Evolutionary conservation across 2,888 invertebrate species (phyloP).

Genomic region (Ectemnius cavifrons): DNA sequence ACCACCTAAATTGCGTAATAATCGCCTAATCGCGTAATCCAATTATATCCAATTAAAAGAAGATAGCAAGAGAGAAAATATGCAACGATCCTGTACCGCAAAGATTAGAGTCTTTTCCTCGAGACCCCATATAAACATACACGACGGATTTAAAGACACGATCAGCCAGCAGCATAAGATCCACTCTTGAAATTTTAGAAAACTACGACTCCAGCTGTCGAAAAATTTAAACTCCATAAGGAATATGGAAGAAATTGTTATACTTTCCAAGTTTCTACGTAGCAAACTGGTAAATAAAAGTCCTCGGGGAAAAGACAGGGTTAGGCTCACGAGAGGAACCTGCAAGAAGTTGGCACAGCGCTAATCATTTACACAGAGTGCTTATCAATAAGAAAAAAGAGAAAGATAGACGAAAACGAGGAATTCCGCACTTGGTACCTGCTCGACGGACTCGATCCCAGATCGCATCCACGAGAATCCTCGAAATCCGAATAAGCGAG

Average conservation of each 20-base stretch:
- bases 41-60: conserved; percentile 50
- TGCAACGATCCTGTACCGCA: conserved; percentile 40
- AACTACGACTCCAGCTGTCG: too few species aligned
- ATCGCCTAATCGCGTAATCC: conserved; percentile 16
- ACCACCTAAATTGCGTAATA: conserved; percentile 13
- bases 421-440: conserved; percentile 10
- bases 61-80: conserved; percentile 48
- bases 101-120: conserved; percentile 21
- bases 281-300: too few species aligned
- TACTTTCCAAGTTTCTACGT: too few species aligned
- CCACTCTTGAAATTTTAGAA: too few species aligned
- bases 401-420: conserved; percentile 26
- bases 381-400: conserved; percentile 19
- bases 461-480: conserved; percentile 16
- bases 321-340: conserved; percentile 17
- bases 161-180: too few species aligned
- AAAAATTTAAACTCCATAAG: too few species aligned
- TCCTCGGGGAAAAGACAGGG: conserved; percentile 22
- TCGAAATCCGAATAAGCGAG: conserved; percentile 21
- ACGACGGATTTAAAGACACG: too few species aligned
- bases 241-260: too few species aligned
- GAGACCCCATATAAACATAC: conserved; percentile 7
- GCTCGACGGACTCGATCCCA: conserved; percentile 16
- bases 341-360: conserved; percentile 47
- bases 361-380: conserved; percentile 23